phyloP scores from a whole-genome alignment of 2,888 invertebrate species.

The Scaptomyza flava region DNA sequence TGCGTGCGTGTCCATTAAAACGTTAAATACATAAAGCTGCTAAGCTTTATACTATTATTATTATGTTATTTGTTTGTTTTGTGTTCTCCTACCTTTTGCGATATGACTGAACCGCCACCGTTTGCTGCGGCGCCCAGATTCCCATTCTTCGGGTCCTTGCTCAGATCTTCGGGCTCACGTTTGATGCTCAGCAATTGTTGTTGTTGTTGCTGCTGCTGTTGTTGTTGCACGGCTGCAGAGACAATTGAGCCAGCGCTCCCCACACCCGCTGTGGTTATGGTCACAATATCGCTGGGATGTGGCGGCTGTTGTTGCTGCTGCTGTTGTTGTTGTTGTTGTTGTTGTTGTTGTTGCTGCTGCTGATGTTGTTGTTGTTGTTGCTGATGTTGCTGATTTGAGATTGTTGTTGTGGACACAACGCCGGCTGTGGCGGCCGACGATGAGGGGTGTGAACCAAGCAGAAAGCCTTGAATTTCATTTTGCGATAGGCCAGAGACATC shows the following conservation, averaged over 20 bases:
- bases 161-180: constrained; percentile 85
- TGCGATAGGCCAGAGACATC: constrained; percentile 85
- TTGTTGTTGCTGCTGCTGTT: constrained; percentile 69
- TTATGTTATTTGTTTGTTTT: constrained; percentile 9
- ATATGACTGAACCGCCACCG: constrained; percentile 67
- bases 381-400: constrained; percentile 77
- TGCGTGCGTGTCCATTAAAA: constrained; percentile 76
- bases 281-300: constrained; percentile 82
- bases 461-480: constrained; percentile 85
- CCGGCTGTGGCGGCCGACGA: constrained; percentile 80
- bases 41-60: constrained; percentile 22
- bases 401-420: constrained; percentile 80
- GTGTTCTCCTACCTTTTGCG: constrained; percentile 82
- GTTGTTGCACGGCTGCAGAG: constrained; percentile 74
- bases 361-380: constrained; percentile 69
- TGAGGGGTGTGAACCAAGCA: constrained; percentile 85
- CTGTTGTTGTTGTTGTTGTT: constrained; percentile 62
- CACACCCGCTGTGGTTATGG: constrained; percentile 76
- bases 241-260: constrained; percentile 81
- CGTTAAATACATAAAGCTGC: constrained; percentile 25
- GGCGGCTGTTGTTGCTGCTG: constrained; percentile 66
- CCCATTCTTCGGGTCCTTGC: constrained; percentile 84
- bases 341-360: constrained; percentile 67
- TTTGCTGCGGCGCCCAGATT: constrained; percentile 70
- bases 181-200: constrained; percentile 84